These are phyloP conservation scores for Epizoanthus illoricatus DNA, from an alignment of 92 coral and sea anemone species.

Conservation along the genomic window DNA sequence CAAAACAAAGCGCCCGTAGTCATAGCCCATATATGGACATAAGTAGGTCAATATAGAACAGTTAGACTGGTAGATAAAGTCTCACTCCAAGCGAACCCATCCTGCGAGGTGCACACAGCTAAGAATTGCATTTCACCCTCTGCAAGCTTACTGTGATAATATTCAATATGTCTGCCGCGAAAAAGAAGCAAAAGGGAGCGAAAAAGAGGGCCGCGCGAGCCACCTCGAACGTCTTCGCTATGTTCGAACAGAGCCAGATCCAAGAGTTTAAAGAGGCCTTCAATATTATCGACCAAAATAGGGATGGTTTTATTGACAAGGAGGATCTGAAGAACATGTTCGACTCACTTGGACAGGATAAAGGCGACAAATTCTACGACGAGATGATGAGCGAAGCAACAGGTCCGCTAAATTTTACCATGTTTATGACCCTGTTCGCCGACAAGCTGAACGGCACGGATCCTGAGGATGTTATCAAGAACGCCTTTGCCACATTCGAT, in stretches of 20 bases:
- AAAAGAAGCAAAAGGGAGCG: conserved; percentile 78
- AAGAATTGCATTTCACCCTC: conserved; percentile 5
- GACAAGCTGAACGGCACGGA: conserved; percentile 97
- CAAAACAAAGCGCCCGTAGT: conserved; percentile 22
- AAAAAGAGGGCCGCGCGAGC: conserved; percentile 97
- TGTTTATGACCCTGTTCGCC: conserved; percentile 92
- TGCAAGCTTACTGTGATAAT: conserved; percentile 11
- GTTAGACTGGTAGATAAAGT: background rate
- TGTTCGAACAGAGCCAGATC: conserved; percentile 98
- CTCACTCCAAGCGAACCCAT: conserved; percentile 35
- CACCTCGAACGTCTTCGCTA: conserved; percentile 94
- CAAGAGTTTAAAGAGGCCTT: conserved; percentile 99
- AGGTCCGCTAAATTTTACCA: conserved; percentile 95
- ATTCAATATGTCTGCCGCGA: conserved; percentile 44
- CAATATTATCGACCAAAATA: conserved; percentile 96
- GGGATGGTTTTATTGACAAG: conserved; percentile 92
- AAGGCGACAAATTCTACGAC: conserved; percentile 69
- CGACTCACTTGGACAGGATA: conserved; percentile 86
- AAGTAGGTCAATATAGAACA: conserved; percentile 16
- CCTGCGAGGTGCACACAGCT: conserved; percentile 10
- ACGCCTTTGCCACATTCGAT: conserved; percentile 91
- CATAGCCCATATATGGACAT: conserved; percentile 32
- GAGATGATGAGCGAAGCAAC: conserved; percentile 91
- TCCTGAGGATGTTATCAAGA: conserved; percentile 92
- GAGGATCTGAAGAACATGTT: conserved; percentile 92